Evolutionary conservation across 2,113 vertebrate species (phyloP).

Genomic region (Tragelaphus buxtoni): DNA sequence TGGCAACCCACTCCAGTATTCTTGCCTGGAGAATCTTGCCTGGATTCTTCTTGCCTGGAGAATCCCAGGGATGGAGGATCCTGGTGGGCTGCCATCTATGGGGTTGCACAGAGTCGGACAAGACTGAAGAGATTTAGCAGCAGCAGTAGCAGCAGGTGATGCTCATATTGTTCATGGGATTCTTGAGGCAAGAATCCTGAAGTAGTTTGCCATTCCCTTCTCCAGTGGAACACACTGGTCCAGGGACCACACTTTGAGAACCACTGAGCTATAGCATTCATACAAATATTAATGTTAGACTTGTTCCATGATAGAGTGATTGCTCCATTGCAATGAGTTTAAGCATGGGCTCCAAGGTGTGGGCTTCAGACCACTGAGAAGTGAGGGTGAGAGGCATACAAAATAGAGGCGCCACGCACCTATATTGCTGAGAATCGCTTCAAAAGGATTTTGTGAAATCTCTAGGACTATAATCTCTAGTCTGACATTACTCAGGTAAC

Average conservation of each 20-base stretch:
- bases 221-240: background rate
- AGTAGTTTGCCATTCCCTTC: background rate
- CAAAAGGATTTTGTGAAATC: background rate
- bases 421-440: background rate
- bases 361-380: background rate
- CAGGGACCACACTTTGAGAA: background rate
- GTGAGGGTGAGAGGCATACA: background rate
- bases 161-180: background rate
- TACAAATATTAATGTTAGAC: background rate
- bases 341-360: background rate
- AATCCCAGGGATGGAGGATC: background rate
- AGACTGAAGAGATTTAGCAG: background rate
- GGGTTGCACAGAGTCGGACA: background rate
- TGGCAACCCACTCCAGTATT: background rate
- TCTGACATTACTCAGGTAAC: background rate
- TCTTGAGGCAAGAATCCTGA: background rate
- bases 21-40: background rate
- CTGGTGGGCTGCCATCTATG: background rate
- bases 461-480: background rate
- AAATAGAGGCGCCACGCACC: background rate
- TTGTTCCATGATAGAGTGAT: background rate
- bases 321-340: background rate
- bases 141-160: background rate
- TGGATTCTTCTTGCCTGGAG: background rate
- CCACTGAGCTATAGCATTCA: background rate